Evolutionary conservation across 1,140 invertebrate species (phyloP).

Genomic region (Macrotrachela quadricornifera): DNA sequence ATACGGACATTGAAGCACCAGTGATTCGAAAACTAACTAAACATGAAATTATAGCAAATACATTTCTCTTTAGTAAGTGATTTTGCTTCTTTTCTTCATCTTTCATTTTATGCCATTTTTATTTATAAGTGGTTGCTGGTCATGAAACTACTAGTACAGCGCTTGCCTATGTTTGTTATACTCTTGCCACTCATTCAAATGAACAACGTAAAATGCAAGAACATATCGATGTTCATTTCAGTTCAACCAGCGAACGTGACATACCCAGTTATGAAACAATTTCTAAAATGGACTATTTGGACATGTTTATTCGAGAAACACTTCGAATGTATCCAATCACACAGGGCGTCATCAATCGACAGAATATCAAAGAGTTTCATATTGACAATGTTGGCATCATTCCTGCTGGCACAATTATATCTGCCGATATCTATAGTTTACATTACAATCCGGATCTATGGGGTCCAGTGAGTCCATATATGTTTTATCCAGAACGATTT

Average conservation of each 20-base stretch:
- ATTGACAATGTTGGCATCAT: constrained; percentile 12
- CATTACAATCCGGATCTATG: constrained; percentile 23
- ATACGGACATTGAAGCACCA: no score
- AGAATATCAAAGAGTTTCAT: constrained; percentile 19
- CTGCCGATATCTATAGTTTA: constrained; percentile 22
- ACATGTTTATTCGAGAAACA: constrained; percentile 22
- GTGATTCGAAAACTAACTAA: constrained; percentile 8
- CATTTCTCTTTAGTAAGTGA: no score
- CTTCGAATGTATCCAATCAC: constrained; percentile 22
- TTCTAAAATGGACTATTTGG: constrained; percentile 18
- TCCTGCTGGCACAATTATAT: constrained; percentile 31
- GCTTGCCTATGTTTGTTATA: constrained; percentile 29
- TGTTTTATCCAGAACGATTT: constrained; percentile 20
- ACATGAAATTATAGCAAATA: no score
- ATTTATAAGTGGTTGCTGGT: constrained; percentile 19
- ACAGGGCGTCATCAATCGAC: constrained; percentile 12
- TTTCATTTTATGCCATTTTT: constrained; percentile 9
- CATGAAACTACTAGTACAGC: constrained; percentile 32
- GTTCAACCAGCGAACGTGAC: background rate
- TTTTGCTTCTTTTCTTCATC: no score
- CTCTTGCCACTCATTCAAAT: constrained; percentile 30
- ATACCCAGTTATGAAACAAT: constrained; percentile 13
- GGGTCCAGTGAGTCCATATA: constrained; percentile 15
- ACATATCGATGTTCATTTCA: constrained; percentile 17
- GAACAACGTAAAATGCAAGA: constrained; percentile 30